Evolutionary conservation across 2,888 invertebrate species (phyloP).

Genomic region (Sisyra terminalis): DNA sequence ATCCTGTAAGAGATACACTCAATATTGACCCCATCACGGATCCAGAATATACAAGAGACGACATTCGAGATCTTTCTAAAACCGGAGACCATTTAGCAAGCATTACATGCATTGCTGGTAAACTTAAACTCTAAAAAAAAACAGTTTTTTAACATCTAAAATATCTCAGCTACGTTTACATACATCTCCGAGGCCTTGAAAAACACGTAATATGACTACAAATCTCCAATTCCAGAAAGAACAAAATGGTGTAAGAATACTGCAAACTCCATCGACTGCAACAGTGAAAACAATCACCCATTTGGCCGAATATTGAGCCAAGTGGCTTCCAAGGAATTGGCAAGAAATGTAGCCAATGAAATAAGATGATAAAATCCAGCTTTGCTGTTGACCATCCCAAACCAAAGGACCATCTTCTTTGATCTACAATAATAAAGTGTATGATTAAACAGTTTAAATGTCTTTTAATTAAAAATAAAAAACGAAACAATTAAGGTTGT

Average conservation of each 20-base stretch:
- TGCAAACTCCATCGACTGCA: slow-evolving; percentile 55
- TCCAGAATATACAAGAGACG: slow-evolving; percentile 65
- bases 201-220: slow-evolving; percentile 35
- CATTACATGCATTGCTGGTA: slow-evolving; percentile 83
- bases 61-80: slow-evolving; percentile 67
- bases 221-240: slow-evolving; percentile 45
- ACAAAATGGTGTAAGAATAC: slow-evolving; percentile 61
- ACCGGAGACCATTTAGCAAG: slow-evolving; percentile 84
- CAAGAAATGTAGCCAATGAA: slow-evolving; percentile 78
- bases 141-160: neutral
- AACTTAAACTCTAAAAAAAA: slow-evolving; percentile 54
- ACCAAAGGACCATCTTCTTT: slow-evolving; percentile 33
- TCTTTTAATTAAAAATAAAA: no score
- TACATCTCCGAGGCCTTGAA: slow-evolving; percentile 62
- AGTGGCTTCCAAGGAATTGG: slow-evolving; percentile 56
- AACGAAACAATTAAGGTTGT: no score
- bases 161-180: slow-evolving; percentile 16
- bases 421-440: no score
- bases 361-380: slow-evolving; percentile 63
- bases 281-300: slow-evolving; percentile 76
- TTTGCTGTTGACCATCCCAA: slow-evolving; percentile 53
- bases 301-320: slow-evolving; percentile 76
- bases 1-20: slow-evolving; percentile 59
- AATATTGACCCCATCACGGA: slow-evolving; percentile 79
- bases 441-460: no score